Conservation (phyloP, 2,113 vertebrate species). For the Tetrax tetrax region DNA sequence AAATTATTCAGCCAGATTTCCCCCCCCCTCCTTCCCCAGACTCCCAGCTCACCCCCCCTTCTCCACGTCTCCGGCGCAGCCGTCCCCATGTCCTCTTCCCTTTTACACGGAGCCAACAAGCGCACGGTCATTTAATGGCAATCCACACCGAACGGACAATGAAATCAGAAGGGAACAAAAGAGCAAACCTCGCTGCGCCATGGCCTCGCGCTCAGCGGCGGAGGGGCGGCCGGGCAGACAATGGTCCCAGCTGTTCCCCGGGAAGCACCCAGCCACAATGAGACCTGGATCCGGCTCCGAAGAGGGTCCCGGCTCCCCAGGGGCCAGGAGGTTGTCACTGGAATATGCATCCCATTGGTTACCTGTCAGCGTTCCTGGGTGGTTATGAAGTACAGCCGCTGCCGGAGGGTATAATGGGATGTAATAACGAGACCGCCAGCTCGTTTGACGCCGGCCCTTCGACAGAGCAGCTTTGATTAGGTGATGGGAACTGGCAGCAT, state of each 20-base stretch:
- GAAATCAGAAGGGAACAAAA: constrained; percentile 53
- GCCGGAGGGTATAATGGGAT: constrained; percentile 43
- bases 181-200: constrained; percentile 60
- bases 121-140: background rate
- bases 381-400: constrained; percentile 2
- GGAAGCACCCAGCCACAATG: constrained; percentile 4
- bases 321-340: background rate
- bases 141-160: background rate
- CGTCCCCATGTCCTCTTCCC: background rate
- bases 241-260: constrained; percentile 30
- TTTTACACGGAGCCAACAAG: background rate
- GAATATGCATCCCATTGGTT: constrained; percentile 64
- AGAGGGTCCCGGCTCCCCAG: background rate
- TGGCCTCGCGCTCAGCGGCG: background rate
- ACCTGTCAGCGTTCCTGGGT: constrained; percentile 62
- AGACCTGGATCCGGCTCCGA: background rate
- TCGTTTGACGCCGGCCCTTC: background rate
- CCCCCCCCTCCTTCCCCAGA: background rate
- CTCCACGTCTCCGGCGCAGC: background rate
- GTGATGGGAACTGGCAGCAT: constrained; percentile 42
- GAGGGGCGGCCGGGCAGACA: background rate
- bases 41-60: background rate
- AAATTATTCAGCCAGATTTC: background rate
- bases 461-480: constrained; percentile 39
- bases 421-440: constrained; percentile 14